Conservation (phyloP, 2,797 vertebrate genomes). For the Macroramphosus scolopax region DNA sequence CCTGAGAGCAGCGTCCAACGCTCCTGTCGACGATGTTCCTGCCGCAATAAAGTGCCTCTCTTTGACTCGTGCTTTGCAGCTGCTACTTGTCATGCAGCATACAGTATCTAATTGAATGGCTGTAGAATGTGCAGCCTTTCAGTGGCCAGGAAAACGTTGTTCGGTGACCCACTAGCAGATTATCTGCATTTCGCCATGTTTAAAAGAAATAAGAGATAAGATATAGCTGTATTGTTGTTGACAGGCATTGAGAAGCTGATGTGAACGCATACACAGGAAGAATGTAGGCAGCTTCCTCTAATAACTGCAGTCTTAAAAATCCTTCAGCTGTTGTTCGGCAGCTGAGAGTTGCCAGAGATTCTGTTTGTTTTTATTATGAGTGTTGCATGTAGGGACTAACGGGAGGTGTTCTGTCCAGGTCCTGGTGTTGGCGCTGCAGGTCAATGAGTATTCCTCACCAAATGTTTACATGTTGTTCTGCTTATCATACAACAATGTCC, state of each 20-base stretch:
- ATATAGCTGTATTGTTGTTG: conserved; percentile 17
- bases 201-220: conserved; percentile 16
- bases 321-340: conserved; percentile 25
- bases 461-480: conserved; percentile 54
- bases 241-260: conserved; percentile 30
- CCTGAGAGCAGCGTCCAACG: conserved; percentile 71
- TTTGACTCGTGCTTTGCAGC: conserved; percentile 13
- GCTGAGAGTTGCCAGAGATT: conserved; percentile 1
- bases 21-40: conserved; percentile 5
- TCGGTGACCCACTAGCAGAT: conserved; percentile 13
- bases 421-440: conserved; percentile 17
- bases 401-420: conserved; percentile 1
- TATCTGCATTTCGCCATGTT: conserved; percentile 23
- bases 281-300: conserved; percentile 39
- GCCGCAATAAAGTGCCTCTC: conserved; percentile 34
- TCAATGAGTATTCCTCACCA: conserved; percentile 21
- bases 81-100: conserved; percentile 6
- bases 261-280: conserved; percentile 15
- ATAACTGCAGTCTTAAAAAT: conserved; percentile 46
- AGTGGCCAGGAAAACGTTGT: conserved; percentile 8
- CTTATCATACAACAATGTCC: conserved; percentile 22
- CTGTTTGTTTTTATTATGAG: conserved; percentile 4
- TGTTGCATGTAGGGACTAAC: conserved; percentile 3
- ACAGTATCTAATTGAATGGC: conserved; percentile 13
- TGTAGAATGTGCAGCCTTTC: conserved; percentile 11